phyloP scores from a whole-genome alignment of 2,797 vertebrate genomes.

The Diceros bicornis region DNA sequence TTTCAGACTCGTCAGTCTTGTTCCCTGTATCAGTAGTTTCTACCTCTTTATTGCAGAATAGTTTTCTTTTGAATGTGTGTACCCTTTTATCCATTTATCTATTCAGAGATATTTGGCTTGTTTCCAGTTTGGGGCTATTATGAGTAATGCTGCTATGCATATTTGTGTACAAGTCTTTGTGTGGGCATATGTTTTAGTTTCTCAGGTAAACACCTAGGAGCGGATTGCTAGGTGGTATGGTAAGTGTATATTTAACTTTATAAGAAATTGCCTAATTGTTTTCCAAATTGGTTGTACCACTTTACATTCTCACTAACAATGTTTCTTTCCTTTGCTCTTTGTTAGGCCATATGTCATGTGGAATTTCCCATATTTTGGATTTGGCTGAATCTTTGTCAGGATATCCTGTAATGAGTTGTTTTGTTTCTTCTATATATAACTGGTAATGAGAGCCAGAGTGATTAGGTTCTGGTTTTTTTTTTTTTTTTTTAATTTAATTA shows the following conservation, averaged over 20 bases:
- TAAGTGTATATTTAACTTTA: neutral
- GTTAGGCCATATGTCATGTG: neutral
- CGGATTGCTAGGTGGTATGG: neutral
- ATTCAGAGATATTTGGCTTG: neutral
- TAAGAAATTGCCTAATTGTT: neutral
- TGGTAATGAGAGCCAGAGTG: neutral
- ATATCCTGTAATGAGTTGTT: neutral
- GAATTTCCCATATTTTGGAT: neutral
- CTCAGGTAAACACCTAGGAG: neutral
- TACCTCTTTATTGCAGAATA: slow-evolving; percentile 16
- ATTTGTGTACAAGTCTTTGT: neutral
- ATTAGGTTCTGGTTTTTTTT: neutral
- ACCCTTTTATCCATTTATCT: neutral
- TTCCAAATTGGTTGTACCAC: neutral
- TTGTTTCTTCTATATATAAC: neutral
- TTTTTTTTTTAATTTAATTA: neutral
- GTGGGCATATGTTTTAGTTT: neutral
- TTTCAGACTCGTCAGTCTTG: neutral
- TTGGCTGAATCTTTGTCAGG: neutral
- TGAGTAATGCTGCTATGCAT: neutral
- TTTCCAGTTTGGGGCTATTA: neutral
- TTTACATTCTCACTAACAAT: neutral
- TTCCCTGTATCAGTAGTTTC: neutral
- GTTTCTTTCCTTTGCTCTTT: neutral
- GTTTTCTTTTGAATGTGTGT: neutral